Base-by-base conservation (phyloP, 2,888 invertebrate species). In the Pammene fasciana region DNA sequence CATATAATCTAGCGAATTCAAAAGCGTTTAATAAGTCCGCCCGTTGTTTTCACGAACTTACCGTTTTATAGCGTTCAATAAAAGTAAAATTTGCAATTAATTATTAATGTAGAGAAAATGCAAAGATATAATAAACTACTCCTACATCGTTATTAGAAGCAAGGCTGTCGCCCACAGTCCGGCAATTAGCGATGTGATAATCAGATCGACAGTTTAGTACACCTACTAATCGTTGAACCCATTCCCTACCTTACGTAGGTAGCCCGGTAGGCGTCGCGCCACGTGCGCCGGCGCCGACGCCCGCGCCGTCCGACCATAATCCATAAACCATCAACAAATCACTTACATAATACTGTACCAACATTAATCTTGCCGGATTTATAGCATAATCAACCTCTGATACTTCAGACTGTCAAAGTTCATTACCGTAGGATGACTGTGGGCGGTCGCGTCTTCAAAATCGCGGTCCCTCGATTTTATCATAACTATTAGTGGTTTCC, bases 111-210 rank as follows among this genome's bases (percentile, higher is more conserved):
- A 10, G 46, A 43, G 57, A 68, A 64, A 65, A 68, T 68, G 68
- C 59, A 65, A 65, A 68, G 38, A 48, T 70, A 65, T 70, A 52
- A 74, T 73, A 66, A 36, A 74, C 75, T 73, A 75, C 75, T 73
- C 80, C 80, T 74, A 81, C 81, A 48, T 54, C 48, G 57, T 65
- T 70, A 64, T 72, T 68, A 70, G 71, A 65, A 75, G 74, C 81
- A 82, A 81, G 83, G 82, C 75, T 75, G 71, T 76, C 79, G 77
- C 85, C 85, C 82, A 83, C 84, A 59, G 65, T 59, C 60, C 52
- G 48, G 60, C 76, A 77, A 78, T 79, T 81, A 76, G 76, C 71
- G 59, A 60, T 75, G 77, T 72, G 78, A 76, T 78, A 79, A 79
- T 79, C 77, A 76, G 78, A 75, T 75, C 77, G 72, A 71, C 61